Base-by-base conservation (phyloP, 1,140 invertebrate genomes). In the Eumaeus atala region DNA sequence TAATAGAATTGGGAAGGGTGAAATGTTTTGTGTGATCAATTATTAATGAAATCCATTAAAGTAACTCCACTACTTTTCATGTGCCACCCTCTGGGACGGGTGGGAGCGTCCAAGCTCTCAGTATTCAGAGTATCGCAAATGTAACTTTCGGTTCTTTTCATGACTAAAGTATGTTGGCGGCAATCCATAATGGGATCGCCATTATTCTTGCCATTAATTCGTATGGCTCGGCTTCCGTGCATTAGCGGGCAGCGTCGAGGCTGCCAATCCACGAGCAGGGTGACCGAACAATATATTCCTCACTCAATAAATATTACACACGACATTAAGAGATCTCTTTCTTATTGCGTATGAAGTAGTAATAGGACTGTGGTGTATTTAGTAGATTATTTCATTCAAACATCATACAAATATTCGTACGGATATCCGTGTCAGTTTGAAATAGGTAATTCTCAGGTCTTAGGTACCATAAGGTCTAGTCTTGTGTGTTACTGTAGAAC, bases 191-290 rank as follows among this genome's bases (percentile, higher is more conserved):
- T 87, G 84, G 84, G 76, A 83, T 85, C 76, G 77, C 82, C 84
- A 87, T 87, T 87, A 85, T 87, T 87, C 84, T 85, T 85, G 79
- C 80, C 84, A 87, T 87, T 87, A 87, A 87, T 87, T 84, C 84
- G 77, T 77, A 75, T 83, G 74, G 77, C 75, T 72, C 76, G 72
- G 73, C 77, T 84, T 84, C 84, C 84, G 82, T 87, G 80, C 84
- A 87, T 87, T 87, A 86, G 82, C 72, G 78, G 76, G 62, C 74
- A 77, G 68, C 69, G 42, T 40, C 49, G 67, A 71, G 63, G 59
- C 74, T 84, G 78, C 81, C 78, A 84, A 79, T 83, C 74, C 62
- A 62, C 58, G 56, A 64, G 72, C 66, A 70, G 72, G 77, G 73
- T 77, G 67, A 70, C 61, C 62, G 69, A 68, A 76, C 76, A 70